These are phyloP conservation scores for Enoplosus armatus DNA, from an alignment of 2,797 vertebrate species.

Conservation along the genomic window DNA sequence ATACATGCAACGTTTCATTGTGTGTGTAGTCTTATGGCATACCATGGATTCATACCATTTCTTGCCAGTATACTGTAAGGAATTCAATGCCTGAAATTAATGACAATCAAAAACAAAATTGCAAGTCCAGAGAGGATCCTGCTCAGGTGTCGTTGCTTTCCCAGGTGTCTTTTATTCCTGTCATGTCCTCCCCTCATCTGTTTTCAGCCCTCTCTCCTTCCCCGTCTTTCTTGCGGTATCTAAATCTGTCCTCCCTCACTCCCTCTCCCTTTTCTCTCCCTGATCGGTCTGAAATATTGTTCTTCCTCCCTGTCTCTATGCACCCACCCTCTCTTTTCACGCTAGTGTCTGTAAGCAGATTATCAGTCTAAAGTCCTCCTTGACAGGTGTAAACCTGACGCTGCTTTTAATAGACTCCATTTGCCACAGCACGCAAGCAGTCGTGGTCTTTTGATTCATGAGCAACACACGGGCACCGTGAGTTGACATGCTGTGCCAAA, in stretches of 20 bases:
- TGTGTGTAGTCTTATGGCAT: not conserved
- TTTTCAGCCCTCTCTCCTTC: constrained; percentile 19
- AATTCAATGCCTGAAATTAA: not conserved
- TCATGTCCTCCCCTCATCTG: constrained; percentile 15
- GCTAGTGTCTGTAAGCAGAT: constrained; percentile 62
- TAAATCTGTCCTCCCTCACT: constrained; percentile 38
- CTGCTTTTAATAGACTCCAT: constrained; percentile 61
- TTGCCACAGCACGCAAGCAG: constrained; percentile 29
- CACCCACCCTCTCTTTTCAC: constrained; percentile 52
- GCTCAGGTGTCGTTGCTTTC: constrained; percentile 22
- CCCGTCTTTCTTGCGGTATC: constrained; percentile 22
- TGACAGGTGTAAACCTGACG: constrained; percentile 58
- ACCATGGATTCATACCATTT: not conserved
- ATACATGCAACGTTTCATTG: not conserved
- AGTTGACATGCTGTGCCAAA: not conserved
- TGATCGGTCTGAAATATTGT: constrained; percentile 50
- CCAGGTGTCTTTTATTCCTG: constrained; percentile 8
- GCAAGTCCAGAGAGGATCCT: not conserved
- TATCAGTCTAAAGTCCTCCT: constrained; percentile 60
- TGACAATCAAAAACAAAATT: not conserved
- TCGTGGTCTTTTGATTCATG: constrained; percentile 21
- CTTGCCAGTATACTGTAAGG: not conserved
- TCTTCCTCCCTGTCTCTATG: constrained; percentile 43
- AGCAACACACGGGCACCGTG: constrained; percentile 6
- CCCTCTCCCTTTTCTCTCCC: constrained; percentile 5